Conservation (phyloP, 2,888 invertebrate species). For the Crepidodera aurea region DNA sequence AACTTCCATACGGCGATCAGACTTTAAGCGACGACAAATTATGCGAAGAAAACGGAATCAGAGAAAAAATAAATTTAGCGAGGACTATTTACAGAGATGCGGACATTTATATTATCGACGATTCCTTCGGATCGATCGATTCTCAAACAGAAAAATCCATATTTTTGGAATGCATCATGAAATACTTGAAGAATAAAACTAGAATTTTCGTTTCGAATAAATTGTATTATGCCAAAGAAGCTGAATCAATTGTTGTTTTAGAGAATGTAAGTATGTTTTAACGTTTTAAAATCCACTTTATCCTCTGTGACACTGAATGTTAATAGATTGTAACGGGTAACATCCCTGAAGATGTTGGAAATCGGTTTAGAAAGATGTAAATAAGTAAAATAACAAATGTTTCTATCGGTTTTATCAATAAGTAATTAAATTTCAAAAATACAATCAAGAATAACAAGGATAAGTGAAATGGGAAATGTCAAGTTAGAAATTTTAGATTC, state of each 20-base stretch:
- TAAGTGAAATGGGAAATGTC: no score
- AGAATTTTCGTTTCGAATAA: constrained; percentile 86
- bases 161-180: constrained; percentile 76
- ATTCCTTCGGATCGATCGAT: constrained; percentile 83
- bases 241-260: constrained; percentile 72
- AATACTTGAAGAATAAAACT: constrained; percentile 68
- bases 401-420: no score
- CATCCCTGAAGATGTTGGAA: no score
- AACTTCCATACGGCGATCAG: constrained; percentile 75
- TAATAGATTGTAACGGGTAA: no score
- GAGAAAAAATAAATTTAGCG: constrained; percentile 80
- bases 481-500: no score
- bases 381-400: no score
- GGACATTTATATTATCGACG: constrained; percentile 80
- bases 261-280: constrained; percentile 64
- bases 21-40: constrained; percentile 83
- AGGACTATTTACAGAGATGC: constrained; percentile 81
- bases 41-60: constrained; percentile 80
- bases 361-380: no score
- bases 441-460: no score
- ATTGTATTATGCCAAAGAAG: constrained; percentile 75
- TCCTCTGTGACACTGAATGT: no score
- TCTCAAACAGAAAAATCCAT: constrained; percentile 77
- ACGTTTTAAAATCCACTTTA: background rate
- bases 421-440: no score